phyloP scores from a whole-genome alignment of 1,140 invertebrate genomes.

The Diachasmimorpha longicaudata region DNA sequence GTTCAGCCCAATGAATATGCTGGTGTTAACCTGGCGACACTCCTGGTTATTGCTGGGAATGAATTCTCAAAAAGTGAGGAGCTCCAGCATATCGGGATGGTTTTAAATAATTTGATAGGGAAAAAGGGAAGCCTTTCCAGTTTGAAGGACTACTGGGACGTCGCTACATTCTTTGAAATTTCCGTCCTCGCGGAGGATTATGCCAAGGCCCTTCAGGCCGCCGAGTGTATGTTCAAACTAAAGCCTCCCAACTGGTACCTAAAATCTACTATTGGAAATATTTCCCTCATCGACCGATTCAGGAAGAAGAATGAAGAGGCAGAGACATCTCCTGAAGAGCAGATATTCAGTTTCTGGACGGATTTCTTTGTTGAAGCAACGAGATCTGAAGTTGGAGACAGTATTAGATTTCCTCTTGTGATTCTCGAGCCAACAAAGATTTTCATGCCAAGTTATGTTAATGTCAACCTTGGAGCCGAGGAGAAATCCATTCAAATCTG shows the following conservation, averaged over 20 bases:
- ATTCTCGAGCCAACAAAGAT: slow-evolving; percentile 93
- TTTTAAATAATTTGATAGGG: slow-evolving; percentile 96
- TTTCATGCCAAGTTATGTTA: slow-evolving; percentile 93
- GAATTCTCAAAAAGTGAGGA: slow-evolving; percentile 92
- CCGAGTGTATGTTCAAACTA: slow-evolving; percentile 98
- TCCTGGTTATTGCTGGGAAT: slow-evolving; percentile 97
- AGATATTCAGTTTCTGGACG: slow-evolving; percentile 97
- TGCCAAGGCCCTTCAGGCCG: slow-evolving; percentile 95
- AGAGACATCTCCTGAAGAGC: slow-evolving; percentile 77
- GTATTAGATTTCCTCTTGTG: slow-evolving; percentile 87
- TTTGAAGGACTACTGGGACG: slow-evolving; percentile 98
- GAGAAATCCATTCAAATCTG: slow-evolving; percentile 88
- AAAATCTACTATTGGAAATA: slow-evolving; percentile 98
- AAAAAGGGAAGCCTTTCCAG: slow-evolving; percentile 94
- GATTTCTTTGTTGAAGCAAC: slow-evolving; percentile 97
- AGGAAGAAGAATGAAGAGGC: slow-evolving; percentile 79
- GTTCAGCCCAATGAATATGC: slow-evolving; percentile 99
- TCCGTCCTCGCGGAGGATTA: slow-evolving; percentile 97
- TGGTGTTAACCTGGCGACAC: slow-evolving; percentile 97
- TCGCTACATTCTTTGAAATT: slow-evolving; percentile 99
- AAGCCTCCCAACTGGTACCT: slow-evolving; percentile 99
- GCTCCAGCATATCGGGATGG: slow-evolving; percentile 90
- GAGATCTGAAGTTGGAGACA: slow-evolving; percentile 76
- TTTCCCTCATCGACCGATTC: slow-evolving; percentile 92
- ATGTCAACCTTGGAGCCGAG: slow-evolving; percentile 91